Percentiles rank a stretch among this genome's conserved stretches.
phyloP scores from a whole-genome alignment of 2,113 vertebrate genomes.

The Dicrurus megarhynchus region DNA sequence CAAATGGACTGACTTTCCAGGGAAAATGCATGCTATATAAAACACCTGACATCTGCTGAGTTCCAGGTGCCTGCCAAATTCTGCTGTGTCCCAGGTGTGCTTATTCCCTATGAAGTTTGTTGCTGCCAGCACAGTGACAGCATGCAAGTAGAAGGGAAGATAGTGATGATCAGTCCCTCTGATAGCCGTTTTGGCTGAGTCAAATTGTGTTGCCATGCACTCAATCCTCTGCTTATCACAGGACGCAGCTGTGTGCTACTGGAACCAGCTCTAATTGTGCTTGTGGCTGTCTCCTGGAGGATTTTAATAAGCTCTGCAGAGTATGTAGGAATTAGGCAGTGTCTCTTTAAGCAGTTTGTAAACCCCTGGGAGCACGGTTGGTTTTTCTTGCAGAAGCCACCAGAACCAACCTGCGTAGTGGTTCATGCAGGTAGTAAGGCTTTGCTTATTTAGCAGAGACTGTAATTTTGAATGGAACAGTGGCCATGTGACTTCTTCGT shows the following conservation, averaged over 20 bases:
- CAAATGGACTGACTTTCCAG: conserved; percentile 1
- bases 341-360: conserved; percentile 44
- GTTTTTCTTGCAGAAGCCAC: conserved; percentile 1
- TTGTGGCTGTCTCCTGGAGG: conserved; percentile 26
- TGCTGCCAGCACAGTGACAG: conserved; percentile 34
- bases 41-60: conserved; percentile 46
- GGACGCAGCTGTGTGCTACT: conserved; percentile 46
- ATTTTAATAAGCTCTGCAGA: conserved; percentile 43
- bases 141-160: neutral
- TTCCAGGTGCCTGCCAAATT: conserved; percentile 51
- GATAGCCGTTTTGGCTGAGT: neutral
- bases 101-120: conserved; percentile 13
- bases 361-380: neutral
- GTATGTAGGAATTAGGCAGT: conserved; percentile 13
- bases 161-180: neutral
- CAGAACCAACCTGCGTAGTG: neutral
- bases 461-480: neutral
- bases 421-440: neutral
- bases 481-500: neutral
- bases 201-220: neutral
- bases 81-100: conserved; percentile 30
- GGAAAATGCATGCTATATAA: neutral
- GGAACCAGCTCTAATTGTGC: conserved; percentile 9
- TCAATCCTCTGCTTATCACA: conserved; percentile 31
- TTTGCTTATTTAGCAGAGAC: neutral